Evolutionary conservation across 2,113 vertebrate genomes (phyloP).

Genomic region (Phodopus roborovskii): DNA sequence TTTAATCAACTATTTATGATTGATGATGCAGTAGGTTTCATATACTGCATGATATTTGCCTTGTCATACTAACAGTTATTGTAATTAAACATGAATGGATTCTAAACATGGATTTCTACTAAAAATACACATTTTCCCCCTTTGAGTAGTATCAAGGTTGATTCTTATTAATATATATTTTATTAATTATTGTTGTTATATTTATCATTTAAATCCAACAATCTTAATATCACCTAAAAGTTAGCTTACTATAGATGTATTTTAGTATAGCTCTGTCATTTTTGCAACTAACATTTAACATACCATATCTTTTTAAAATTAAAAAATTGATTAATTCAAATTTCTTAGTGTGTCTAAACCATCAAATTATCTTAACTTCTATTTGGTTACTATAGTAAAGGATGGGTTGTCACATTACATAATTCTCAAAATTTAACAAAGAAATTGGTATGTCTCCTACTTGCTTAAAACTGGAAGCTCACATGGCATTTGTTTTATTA

Average conservation of each 20-base stretch:
- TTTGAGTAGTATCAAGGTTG: neutral
- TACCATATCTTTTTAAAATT: neutral
- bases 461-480: neutral
- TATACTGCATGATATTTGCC: neutral
- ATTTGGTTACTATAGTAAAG: neutral
- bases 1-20: neutral
- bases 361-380: neutral
- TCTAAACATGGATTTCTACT: neutral
- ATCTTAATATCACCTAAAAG: conserved; percentile 33
- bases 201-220: neutral
- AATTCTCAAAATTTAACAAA: conserved; percentile 20
- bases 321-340: neutral
- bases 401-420: neutral
- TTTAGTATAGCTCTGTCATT: neutral
- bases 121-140: neutral
- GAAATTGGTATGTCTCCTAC: neutral
- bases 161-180: neutral
- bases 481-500: neutral
- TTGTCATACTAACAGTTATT: neutral
- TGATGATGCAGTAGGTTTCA: neutral
- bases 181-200: neutral
- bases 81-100: neutral
- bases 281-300: neutral
- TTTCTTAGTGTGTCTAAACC: neutral
- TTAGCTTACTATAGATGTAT: neutral